Percentiles rank a stretch among this genome's conserved stretches.
Evolutionary conservation across 2,113 vertebrate genomes (phyloP).

Genomic region (Oreotrochilus melanogaster): DNA sequence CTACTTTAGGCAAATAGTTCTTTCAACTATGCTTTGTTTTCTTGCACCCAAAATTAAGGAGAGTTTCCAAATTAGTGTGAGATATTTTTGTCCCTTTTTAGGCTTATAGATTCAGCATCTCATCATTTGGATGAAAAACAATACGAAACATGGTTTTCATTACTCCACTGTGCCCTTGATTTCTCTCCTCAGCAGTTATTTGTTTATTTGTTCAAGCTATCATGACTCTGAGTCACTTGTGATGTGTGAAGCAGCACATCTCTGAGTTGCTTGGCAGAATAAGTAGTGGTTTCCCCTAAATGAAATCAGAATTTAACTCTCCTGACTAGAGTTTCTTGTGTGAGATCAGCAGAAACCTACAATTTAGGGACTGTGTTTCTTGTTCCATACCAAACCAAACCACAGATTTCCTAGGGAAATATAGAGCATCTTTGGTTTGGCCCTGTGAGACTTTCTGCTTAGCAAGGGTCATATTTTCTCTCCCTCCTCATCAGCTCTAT

Average conservation of each 20-base stretch:
- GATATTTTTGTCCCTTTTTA: background rate
- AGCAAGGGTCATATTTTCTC: background rate
- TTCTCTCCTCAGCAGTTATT: constrained; percentile 6
- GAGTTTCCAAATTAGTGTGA: background rate
- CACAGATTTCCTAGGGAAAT: background rate
- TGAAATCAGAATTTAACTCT: background rate
- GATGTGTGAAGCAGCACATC: background rate
- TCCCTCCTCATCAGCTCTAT: background rate
- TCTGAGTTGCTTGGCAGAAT: background rate
- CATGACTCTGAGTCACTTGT: constrained; percentile 45
- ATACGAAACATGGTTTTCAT: constrained; percentile 14
- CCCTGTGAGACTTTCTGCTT: background rate
- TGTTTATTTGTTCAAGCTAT: constrained; percentile 51
- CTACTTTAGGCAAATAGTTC: background rate
- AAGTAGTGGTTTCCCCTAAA: background rate
- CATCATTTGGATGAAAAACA: background rate
- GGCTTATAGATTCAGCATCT: background rate
- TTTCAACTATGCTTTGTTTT: background rate
- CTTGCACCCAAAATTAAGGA: background rate
- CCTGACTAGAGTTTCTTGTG: background rate
- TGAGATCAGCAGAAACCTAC: background rate
- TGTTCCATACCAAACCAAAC: background rate
- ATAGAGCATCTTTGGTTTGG: background rate
- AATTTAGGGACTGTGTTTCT: background rate
- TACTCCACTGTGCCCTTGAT: constrained; percentile 33